Conservation (phyloP, 2,888 invertebrate species). For the Ormyrus thymus region DNA sequence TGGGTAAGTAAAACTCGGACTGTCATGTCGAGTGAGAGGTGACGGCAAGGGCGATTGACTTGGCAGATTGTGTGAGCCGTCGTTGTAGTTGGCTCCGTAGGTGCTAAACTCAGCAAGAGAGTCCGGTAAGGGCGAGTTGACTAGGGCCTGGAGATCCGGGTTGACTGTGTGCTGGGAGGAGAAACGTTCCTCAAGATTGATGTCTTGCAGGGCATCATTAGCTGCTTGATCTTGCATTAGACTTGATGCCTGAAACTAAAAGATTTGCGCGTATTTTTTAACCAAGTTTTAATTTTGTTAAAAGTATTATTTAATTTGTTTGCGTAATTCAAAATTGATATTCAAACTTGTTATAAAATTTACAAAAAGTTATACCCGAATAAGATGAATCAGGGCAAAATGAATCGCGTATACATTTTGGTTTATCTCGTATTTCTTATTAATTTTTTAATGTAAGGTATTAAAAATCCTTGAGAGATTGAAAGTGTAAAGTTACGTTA, state of each 20-base stretch:
- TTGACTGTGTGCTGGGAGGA: constrained; percentile 79
- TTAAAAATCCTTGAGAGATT: too few species aligned
- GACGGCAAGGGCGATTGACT: constrained; percentile 81
- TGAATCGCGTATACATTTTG: too few species aligned
- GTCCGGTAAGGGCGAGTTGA: constrained; percentile 87
- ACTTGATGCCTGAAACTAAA: constrained; percentile 72
- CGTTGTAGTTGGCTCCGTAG: constrained; percentile 78
- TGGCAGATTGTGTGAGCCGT: constrained; percentile 75
- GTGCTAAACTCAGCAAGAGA: constrained; percentile 89
- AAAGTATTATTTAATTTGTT: too few species aligned
- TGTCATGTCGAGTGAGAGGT: constrained; percentile 79
- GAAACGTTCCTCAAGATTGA: constrained; percentile 75
- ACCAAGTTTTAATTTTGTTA: too few species aligned
- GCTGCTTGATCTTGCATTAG: constrained; percentile 72
- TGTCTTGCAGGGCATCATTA: constrained; percentile 74
- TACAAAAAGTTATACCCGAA: too few species aligned
- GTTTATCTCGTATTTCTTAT: too few species aligned
- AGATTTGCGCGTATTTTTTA: too few species aligned
- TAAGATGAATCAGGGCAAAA: too few species aligned
- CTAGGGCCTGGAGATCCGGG: constrained; percentile 84
- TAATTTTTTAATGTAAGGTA: too few species aligned
- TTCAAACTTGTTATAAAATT: too few species aligned
- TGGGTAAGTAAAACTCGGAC: constrained; percentile 88
- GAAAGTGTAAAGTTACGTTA: too few species aligned
- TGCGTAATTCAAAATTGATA: too few species aligned